Percentiles rank a stretch among this genome's conserved stretches.
phyloP scores from a whole-genome alignment of 2,113 vertebrate species.

The Oenanthe oenanthe region DNA sequence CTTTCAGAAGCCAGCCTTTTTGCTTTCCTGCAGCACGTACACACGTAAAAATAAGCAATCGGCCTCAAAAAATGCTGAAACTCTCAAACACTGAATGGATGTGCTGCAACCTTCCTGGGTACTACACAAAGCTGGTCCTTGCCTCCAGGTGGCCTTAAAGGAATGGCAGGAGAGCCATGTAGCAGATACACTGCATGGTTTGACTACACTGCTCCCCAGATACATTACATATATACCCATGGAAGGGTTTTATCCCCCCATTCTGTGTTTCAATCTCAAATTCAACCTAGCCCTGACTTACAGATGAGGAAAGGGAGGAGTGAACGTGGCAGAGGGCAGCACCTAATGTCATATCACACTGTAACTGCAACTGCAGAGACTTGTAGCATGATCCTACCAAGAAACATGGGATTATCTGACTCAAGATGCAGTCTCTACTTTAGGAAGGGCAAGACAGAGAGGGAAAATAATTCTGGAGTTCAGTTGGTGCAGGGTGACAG shows the following conservation, averaged over 20 bases:
- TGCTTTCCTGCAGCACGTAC: background rate
- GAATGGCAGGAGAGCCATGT: background rate
- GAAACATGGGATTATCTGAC: background rate
- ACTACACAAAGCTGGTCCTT: background rate
- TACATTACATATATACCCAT: background rate
- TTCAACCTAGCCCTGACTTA: background rate
- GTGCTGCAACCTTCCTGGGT: background rate
- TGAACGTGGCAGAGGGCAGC: background rate
- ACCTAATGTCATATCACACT: accelerated
- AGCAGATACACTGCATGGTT: background rate
- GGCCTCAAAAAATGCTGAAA: background rate
- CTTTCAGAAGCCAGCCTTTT: background rate
- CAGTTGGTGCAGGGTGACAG: background rate
- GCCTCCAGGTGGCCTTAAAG: background rate
- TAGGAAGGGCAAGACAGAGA: background rate
- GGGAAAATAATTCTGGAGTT: background rate
- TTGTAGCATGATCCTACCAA: background rate
- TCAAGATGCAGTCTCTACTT: background rate
- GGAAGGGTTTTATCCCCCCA: accelerated
- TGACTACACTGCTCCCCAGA: background rate
- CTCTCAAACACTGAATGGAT: background rate
- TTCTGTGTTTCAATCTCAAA: background rate
- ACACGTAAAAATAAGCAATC: background rate
- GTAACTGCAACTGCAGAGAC: background rate
- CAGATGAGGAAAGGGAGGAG: background rate